Percentiles rank a stretch among this genome's conserved stretches.
Conservation (phyloP, 2,888 invertebrate species). For the Mythimna pallens region DNA sequence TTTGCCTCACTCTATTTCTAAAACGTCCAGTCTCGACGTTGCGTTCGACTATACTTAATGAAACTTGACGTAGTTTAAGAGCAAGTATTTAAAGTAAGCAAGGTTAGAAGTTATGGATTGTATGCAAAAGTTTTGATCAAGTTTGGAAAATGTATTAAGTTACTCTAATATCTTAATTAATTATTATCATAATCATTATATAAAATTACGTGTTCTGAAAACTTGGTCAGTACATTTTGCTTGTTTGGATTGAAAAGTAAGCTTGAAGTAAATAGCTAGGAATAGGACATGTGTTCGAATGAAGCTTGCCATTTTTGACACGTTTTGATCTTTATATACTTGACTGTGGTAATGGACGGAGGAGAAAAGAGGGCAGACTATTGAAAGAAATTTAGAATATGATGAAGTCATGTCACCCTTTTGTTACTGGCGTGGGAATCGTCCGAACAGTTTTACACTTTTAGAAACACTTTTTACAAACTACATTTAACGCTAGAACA, state of each 20-base stretch:
- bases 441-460: constrained; percentile 26
- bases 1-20: constrained; percentile 40
- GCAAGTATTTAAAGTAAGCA: constrained; percentile 46
- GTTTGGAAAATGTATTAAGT: constrained; percentile 47
- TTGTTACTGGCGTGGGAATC: background rate
- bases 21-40: constrained; percentile 58
- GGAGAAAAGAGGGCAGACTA: background rate
- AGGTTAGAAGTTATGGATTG: constrained; percentile 47
- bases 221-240: constrained; percentile 61
- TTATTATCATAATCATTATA: constrained; percentile 38
- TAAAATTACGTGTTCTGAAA: constrained; percentile 42
- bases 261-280: constrained; percentile 55
- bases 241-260: constrained; percentile 50
- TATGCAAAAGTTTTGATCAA: constrained; percentile 62
- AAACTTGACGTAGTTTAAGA: constrained; percentile 45
- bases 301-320: constrained; percentile 66
- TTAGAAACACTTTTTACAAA: constrained; percentile 24
- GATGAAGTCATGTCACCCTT: background rate
- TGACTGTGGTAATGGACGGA: constrained; percentile 40
- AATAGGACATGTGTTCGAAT: constrained; percentile 61
- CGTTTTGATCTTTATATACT: constrained; percentile 62
- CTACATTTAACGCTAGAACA: background rate
- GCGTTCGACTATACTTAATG: constrained; percentile 53
- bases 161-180: constrained; percentile 42
- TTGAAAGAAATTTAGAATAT: background rate